Percentiles rank a stretch among this genome's conserved stretches.
Conservation (phyloP, 1,140 invertebrate genomes). For the Philaenus spumarius region DNA sequence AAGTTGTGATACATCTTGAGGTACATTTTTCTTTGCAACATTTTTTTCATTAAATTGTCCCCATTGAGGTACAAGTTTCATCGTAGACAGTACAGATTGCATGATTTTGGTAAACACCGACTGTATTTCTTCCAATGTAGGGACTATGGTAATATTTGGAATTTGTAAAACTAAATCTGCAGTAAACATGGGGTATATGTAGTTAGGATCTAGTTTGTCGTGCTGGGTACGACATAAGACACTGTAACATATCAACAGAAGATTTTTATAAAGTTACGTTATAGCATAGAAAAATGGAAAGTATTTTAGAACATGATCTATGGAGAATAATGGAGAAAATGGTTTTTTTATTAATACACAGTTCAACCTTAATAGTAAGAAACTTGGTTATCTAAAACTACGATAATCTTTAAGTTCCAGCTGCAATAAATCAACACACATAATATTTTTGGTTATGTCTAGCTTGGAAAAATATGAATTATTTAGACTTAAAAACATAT, state of each 20-base stretch:
- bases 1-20: neutral
- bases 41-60: constrained; percentile 43
- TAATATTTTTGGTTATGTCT: too few relatives aligned
- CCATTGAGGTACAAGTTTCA: constrained; percentile 62
- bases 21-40: neutral
- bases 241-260: neutral
- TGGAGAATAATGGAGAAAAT: too few relatives aligned
- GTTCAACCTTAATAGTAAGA: too few relatives aligned
- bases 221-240: neutral
- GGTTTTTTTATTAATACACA: too few relatives aligned
- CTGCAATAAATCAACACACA: too few relatives aligned
- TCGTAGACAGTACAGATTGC: constrained; percentile 52
- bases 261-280: too few relatives aligned
- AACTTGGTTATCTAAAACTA: too few relatives aligned
- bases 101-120: constrained; percentile 57
- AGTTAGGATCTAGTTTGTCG: constrained; percentile 2
- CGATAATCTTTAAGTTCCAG: too few relatives aligned
- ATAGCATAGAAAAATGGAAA: too few relatives aligned
- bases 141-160: constrained; percentile 51
- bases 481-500: too few relatives aligned
- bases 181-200: constrained; percentile 44
- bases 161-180: constrained; percentile 55
- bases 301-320: too few relatives aligned
- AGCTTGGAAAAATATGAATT: too few relatives aligned
- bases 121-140: constrained; percentile 65